Percentiles rank a stretch among this genome's conserved stretches.
Evolutionary conservation across 2,113 vertebrate species (phyloP).

Genomic region (Aptenodytes patagonicus): DNA sequence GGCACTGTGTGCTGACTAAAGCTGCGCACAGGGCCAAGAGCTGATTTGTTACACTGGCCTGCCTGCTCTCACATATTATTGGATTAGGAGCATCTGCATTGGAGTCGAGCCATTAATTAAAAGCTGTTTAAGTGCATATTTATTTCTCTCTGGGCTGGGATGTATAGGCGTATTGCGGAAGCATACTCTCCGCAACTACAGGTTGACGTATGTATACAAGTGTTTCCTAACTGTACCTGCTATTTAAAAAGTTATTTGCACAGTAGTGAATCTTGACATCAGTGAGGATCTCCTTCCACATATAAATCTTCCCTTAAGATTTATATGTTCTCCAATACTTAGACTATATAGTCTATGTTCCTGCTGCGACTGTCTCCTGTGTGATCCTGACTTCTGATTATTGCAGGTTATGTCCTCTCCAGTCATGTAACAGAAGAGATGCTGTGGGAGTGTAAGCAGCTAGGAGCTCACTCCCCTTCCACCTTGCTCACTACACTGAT

Average conservation of each 20-base stretch:
- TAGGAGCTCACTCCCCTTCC: constrained; percentile 96
- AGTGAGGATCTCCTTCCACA: background rate
- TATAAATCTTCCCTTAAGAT: background rate
- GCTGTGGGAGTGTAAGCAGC: constrained; percentile 99
- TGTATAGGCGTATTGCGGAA: background rate
- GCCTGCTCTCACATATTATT: constrained; percentile 17
- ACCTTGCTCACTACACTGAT: constrained; percentile 97
- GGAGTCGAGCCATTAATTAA: constrained; percentile 6
- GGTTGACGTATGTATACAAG: background rate
- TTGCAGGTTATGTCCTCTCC: constrained; percentile 93
- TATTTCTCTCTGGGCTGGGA: background rate
- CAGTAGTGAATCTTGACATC: background rate
- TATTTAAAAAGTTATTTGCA: background rate
- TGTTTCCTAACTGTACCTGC: background rate
- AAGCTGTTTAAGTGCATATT: constrained; percentile 35
- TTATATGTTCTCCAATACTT: background rate
- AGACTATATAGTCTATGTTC: background rate
- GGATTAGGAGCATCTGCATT: constrained; percentile 54
- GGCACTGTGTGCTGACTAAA: constrained; percentile 12
- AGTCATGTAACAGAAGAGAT: constrained; percentile 99
- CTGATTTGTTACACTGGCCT: constrained; percentile 38
- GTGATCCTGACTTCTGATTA: constrained; percentile 31
- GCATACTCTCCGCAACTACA: background rate
- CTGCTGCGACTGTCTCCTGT: background rate
- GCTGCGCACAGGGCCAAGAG: constrained; percentile 4